Evolutionary conservation across 2,888 invertebrate genomes (phyloP), one percentile per base, ranked within the genome.

Genomic region (Meteorus colon): DNA sequence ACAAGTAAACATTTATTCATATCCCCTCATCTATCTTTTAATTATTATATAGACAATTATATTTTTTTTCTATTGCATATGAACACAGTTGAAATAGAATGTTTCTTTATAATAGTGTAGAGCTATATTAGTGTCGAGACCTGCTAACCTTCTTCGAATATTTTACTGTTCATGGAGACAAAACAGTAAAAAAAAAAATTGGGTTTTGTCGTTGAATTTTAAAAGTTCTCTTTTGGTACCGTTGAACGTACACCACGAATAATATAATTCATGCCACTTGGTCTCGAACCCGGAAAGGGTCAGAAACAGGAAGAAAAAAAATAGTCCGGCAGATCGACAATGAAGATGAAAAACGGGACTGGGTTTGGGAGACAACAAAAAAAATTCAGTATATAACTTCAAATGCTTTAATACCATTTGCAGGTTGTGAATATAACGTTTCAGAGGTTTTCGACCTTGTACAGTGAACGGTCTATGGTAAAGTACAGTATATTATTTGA

Each of bases 331-430:
- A 77, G 55, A 76, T 72, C 74, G 71, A 72, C 72, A 72, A 70
- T 74, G 60, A 55, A 29, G 69, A 41, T 67, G 62, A 45, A 81
- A 82, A 85, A 84, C 84, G 82, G 85, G 79, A 85, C 81, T 83
- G 80, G 65, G 60, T 77, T 16, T 24, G 59, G 48, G 34, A 79
- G 67, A 78, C 68, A 78, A 81, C 24, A 24, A 78, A 81, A 79
- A 79, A 81, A 78, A 82, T 78, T 83, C 83, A 81, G 82, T 84
- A 24, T 55, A n/a, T n/a, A 55, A 6, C 19, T 55, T 55, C 19
- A 19, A 55, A 19, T 55, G 8, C 55, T 55, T 55, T 19, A 24
- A 55, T 55, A n/a, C 19, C 55, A 83, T 81, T 81, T 60, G 34
- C 69, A 12, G 12, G 24, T 51, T 29, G 6, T 0, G 37, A 45